phyloP scores from a whole-genome alignment of 2,888 invertebrate species.

The Smittia aterrima region DNA sequence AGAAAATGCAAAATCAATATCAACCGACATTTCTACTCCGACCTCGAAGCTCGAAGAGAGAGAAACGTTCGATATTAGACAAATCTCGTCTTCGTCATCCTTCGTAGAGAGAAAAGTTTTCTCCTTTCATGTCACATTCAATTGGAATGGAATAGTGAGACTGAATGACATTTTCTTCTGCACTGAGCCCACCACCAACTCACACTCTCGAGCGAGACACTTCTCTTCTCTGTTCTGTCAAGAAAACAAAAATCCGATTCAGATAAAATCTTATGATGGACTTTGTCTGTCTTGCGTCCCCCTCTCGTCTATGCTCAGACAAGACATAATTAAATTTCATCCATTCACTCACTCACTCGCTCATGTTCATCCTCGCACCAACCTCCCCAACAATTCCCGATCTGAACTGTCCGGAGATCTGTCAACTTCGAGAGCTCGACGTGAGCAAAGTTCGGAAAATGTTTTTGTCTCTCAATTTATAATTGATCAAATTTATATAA shows the following conservation, averaged over 20 bases:
- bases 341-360: conserved; percentile 14
- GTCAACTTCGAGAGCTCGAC: not conserved
- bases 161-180: too few species aligned
- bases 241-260: too few species aligned
- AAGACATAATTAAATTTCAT: conserved; percentile 37
- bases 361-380: not conserved
- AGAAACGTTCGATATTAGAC: too few species aligned
- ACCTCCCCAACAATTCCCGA: not conserved
- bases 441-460: not conserved
- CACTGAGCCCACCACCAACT: too few species aligned
- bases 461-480: conserved; percentile 23
- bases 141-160: not conserved
- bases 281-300: not conserved
- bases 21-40: too few species aligned
- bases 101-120: not conserved
- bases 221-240: not conserved
- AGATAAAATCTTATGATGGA: conserved; percentile 20
- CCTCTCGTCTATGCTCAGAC: not conserved
- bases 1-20: too few species aligned
- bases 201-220: too few species aligned
- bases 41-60: too few species aligned
- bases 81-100: too few species aligned
- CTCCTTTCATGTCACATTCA: not conserved
- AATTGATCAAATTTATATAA: conserved; percentile 23
- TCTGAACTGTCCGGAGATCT: not conserved